Percentiles rank a stretch among this genome's conserved stretches.
Evolutionary conservation across 35 echinoderm and acorn worm genomes (phyloP).

Genomic region (Strongylocentrotus purpuratus): DNA sequence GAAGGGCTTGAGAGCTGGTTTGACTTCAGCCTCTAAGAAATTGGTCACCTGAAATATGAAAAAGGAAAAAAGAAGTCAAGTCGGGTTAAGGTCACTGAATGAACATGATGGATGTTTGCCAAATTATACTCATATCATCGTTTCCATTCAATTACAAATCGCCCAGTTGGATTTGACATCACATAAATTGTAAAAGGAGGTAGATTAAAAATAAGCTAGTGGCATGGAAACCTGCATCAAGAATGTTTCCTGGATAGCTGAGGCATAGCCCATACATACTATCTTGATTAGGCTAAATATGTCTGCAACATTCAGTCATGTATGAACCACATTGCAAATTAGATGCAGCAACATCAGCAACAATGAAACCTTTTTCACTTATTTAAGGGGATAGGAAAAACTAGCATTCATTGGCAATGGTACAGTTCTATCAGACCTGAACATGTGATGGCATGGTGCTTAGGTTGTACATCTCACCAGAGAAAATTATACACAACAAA

Average conservation of each 20-base stretch:
- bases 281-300: not conserved
- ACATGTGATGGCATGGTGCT: no score
- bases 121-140: not conserved
- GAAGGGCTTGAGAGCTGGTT: slow-evolving; percentile 77
- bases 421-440: no score
- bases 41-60: slow-evolving; percentile 50
- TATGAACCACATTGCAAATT: not conserved
- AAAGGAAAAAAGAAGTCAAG: slow-evolving; percentile 11
- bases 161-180: not conserved
- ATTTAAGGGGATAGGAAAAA: no score
- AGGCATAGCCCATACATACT: not conserved
- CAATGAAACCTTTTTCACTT: no score
- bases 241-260: no score
- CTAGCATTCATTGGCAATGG: no score
- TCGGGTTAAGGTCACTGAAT: not conserved
- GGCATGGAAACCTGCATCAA: no score
- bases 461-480: no score
- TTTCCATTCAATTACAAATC: not conserved
- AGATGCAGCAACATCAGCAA: no score
- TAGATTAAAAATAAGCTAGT: no score
- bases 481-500: no score
- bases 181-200: no score
- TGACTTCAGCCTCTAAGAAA: slow-evolving; percentile 74
- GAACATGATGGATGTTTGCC: not conserved
- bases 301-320: not conserved